These are phyloP conservation scores for Gonocerus acuteangulatus DNA, from an alignment of 2,888 invertebrate species.

Conservation along the genomic window DNA sequence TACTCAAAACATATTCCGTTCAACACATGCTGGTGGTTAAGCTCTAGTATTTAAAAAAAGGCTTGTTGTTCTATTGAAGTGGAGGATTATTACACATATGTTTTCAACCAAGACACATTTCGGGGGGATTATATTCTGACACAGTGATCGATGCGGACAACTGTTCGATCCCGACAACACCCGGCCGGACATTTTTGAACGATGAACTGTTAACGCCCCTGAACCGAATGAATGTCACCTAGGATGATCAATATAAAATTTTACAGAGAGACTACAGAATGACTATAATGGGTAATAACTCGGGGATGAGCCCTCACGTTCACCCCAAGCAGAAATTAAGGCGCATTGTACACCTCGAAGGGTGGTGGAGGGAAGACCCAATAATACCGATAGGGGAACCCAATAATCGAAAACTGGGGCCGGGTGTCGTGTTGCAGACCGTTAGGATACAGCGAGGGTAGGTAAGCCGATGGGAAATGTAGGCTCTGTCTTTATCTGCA, in stretches of 20 bases:
- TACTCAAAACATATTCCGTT: too few species aligned
- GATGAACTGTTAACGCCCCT: slow-evolving; percentile 19
- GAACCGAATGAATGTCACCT: slow-evolving; percentile 17
- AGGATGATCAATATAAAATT: slow-evolving; percentile 21
- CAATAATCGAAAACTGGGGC: background rate
- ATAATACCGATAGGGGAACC: background rate
- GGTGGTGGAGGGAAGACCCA: background rate
- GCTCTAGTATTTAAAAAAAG: too few species aligned
- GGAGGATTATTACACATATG: too few species aligned
- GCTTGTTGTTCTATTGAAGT: too few species aligned
- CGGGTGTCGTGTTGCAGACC: slow-evolving; percentile 4
- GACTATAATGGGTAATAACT: background rate
- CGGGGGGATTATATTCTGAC: too few species aligned
- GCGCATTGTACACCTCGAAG: slow-evolving; percentile 6
- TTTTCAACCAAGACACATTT: too few species aligned
- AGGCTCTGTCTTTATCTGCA: too few species aligned
- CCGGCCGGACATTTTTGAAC: slow-evolving; percentile 3
- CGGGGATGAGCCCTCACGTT: background rate
- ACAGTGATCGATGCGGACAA: too few species aligned
- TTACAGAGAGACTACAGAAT: slow-evolving; percentile 10
- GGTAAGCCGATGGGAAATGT: too few species aligned
- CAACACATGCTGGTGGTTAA: too few species aligned
- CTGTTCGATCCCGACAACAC: background rate
- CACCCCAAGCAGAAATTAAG: slow-evolving; percentile 10
- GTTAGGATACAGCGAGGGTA: background rate